Percentiles rank a stretch among this genome's conserved stretches.
These are phyloP conservation scores for Scaptomyza cyrtandrae DNA, from an alignment of 2,888 invertebrate genomes.

Conservation along the genomic window DNA sequence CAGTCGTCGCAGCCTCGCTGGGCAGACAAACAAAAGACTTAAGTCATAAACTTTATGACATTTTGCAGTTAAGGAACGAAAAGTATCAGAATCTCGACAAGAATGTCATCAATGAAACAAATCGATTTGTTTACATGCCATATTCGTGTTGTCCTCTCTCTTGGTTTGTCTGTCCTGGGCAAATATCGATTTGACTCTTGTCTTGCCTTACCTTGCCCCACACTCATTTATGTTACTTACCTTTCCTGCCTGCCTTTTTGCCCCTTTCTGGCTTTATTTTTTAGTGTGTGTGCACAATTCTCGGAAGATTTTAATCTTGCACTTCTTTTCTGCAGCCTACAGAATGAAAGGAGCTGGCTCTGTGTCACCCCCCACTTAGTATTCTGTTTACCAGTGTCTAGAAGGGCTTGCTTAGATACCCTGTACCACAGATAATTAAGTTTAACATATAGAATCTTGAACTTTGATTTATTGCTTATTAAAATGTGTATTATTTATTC, in stretches of 20 bases:
- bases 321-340: conserved; percentile 22
- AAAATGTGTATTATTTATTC: no score
- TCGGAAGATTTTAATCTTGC: conserved; percentile 79
- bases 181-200: conserved; percentile 76
- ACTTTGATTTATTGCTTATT: no score
- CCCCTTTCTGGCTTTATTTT: conserved; percentile 43
- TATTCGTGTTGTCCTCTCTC: conserved; percentile 40
- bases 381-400: not conserved
- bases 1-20: conserved; percentile 14
- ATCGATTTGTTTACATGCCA: conserved; percentile 83
- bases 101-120: conserved; percentile 84
- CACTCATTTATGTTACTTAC: conserved; percentile 71
- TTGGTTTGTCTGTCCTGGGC: conserved; percentile 21
- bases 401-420: conserved; percentile 5
- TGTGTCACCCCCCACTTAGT: not conserved
- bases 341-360: not conserved
- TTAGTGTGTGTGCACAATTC: conserved; percentile 53
- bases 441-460: not conserved
- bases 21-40: conserved; percentile 81
- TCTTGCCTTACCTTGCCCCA: conserved; percentile 38
- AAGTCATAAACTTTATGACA: conserved; percentile 84
- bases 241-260: conserved; percentile 39
- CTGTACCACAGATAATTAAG: conserved; percentile 2
- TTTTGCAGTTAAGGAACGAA: conserved; percentile 63
- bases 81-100: conserved; percentile 69